These are phyloP conservation scores for Semotilus atromaculatus DNA, from an alignment of 2,797 vertebrate species.

Conservation along the genomic window DNA sequence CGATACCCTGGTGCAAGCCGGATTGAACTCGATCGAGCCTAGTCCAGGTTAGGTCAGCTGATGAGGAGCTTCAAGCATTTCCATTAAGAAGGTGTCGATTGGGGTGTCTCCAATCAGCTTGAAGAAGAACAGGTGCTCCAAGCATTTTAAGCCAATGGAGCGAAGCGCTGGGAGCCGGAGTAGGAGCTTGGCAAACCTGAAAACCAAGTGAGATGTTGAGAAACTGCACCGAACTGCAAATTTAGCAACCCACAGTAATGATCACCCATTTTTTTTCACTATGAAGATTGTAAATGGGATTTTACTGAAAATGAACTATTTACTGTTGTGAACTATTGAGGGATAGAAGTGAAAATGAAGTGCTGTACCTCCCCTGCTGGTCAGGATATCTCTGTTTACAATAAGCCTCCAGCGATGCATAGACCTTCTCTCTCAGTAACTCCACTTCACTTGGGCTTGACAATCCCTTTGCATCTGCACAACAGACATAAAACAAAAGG, in stretches of 20 bases:
- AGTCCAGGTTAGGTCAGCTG: conserved; percentile 81
- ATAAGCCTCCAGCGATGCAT: conserved; percentile 92
- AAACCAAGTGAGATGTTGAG: background rate
- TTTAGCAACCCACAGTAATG: background rate
- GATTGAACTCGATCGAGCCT: conserved; percentile 55
- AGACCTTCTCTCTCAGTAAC: conserved; percentile 90
- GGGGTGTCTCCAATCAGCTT: conserved; percentile 95
- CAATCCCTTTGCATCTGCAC: conserved; percentile 89
- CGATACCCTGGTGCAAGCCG: conserved; percentile 68
- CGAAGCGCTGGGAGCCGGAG: conserved; percentile 91
- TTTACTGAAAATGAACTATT: no score
- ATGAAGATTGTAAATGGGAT: background rate
- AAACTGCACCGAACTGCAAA: background rate
- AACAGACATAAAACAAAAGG: background rate
- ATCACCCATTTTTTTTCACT: background rate
- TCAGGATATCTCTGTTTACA: conserved; percentile 96
- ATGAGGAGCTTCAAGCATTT: conserved; percentile 93
- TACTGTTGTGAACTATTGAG: background rate
- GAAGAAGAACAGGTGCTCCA: conserved; percentile 96
- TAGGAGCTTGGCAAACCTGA: conserved; percentile 93
- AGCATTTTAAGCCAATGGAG: conserved; percentile 91
- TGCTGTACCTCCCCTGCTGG: conserved; percentile 89
- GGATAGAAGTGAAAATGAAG: background rate
- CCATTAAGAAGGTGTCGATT: conserved; percentile 95
- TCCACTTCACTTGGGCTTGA: conserved; percentile 92